Evolutionary conservation across 2,797 vertebrate species (phyloP).

Genomic region (Sternarchorhynchus goeldii): DNA sequence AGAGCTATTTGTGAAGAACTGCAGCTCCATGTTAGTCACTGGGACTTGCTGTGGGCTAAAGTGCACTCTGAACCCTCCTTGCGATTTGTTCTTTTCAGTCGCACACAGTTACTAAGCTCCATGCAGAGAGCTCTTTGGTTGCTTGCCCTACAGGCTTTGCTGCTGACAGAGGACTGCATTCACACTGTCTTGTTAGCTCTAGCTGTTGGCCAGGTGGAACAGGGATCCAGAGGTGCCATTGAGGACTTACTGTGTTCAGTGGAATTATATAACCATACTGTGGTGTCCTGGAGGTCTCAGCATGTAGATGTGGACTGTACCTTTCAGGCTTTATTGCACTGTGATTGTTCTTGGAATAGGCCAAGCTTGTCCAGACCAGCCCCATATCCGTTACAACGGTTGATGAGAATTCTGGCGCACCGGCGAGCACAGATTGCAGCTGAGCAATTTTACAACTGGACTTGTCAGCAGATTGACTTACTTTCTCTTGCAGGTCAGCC

Average conservation of each 20-base stretch:
- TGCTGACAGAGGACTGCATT: slow-evolving; percentile 68
- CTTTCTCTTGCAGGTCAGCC: slow-evolving; percentile 28
- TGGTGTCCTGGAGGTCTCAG: slow-evolving; percentile 60
- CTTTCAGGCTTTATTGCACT: slow-evolving; percentile 49
- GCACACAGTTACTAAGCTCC: slow-evolving; percentile 47
- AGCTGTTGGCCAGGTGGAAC: slow-evolving; percentile 47
- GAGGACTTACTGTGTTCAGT: slow-evolving; percentile 67
- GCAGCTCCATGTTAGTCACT: slow-evolving; percentile 70
- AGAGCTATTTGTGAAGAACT: slow-evolving; percentile 67
- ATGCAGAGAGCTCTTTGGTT: slow-evolving; percentile 61
- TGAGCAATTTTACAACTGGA: slow-evolving; percentile 62
- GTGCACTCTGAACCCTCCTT: slow-evolving; percentile 63
- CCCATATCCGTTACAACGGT: slow-evolving; percentile 58
- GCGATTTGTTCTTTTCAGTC: slow-evolving; percentile 50
- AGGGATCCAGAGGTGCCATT: slow-evolving; percentile 63
- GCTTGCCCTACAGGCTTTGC: slow-evolving; percentile 64
- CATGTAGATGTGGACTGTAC: slow-evolving; percentile 46
- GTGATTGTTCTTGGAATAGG: slow-evolving; percentile 17
- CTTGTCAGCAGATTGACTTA: slow-evolving; percentile 54
- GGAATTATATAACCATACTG: slow-evolving; percentile 67
- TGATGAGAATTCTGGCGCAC: slow-evolving; percentile 64
- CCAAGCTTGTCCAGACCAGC: slow-evolving; percentile 48
- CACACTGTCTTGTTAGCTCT: slow-evolving; percentile 55
- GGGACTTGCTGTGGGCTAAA: slow-evolving; percentile 66
- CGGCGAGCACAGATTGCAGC: slow-evolving; percentile 64